Base-by-base conservation (phyloP, 2,113 vertebrate genomes). In the Sceloporus tristichus region DNA sequence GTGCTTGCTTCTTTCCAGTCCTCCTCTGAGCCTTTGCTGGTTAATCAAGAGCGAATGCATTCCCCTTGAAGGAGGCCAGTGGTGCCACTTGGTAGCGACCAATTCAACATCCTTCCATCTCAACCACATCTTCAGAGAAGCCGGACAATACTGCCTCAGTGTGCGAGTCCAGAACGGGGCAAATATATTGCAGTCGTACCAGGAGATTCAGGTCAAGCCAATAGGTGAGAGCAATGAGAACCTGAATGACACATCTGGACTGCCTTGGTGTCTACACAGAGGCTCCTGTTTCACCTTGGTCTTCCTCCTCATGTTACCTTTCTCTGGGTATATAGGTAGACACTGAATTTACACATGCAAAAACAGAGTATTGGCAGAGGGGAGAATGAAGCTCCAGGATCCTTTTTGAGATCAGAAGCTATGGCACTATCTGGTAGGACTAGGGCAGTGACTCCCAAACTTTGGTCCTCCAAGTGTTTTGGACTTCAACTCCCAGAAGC, bases 21-120 rank as follows among this genome's bases (percentile, higher is more conserved):
- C 97, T 0, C 98, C 98, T 0, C 95, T 98, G 81, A 96, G 95
- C 0, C 77, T 98, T 18, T 99, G 98, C 94, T 99, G 98, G 98
- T 96, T 95, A 3, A 96, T 99, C 82, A 97, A 98, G 90, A 62
- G 95, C 0, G 96, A 97, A 76, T 99, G 98, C 65, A 82, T 95
- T 9, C 95, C 95, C 0, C 95, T 97, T 0, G 68, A 85, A 59
- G 92, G 87, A 2, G 94, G 91, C 0, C 95, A 96, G 38, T 48
- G 48, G 48, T 99, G 98, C 95, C 97, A 97, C 1, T 94, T 97
- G 0, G 96, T 97, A 92, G 94, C 92, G 9, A 84, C 98, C 87
- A 95, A 96, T 0, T 94, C 93, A 18, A 97, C 97, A 5, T 95
- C 90, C 9, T 97, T 98, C 94, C 95, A 92, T 5, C 94, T 99